A percentile compares a stretch with the other conserved stretches of the same genome.
These are phyloP conservation scores for Eptesicus fuscus DNA, from an alignment of 2,113 vertebrate species.

Conservation along the genomic window DNA sequence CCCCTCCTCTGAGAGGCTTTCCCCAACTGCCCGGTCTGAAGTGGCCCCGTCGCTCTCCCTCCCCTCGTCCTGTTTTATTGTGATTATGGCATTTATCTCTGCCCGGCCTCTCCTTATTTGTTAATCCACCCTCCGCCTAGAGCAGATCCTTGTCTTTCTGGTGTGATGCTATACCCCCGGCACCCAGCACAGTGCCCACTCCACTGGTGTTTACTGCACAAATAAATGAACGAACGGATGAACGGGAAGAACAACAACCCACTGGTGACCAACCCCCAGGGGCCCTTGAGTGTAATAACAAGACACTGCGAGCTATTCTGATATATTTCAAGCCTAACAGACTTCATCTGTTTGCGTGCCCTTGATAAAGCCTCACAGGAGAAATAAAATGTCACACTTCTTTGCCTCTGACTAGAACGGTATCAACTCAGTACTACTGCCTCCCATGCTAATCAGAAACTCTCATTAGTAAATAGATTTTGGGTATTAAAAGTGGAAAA, in stretches of 20 bases:
- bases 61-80: neutral
- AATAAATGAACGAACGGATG: neutral
- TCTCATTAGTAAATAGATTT: conserved; percentile 33
- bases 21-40: neutral
- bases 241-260: neutral
- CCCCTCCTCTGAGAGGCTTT: neutral
- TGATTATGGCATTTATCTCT: neutral
- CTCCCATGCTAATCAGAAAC: conserved; percentile 13
- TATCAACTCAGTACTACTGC: neutral
- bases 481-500: neutral
- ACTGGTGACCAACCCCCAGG: neutral
- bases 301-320: neutral
- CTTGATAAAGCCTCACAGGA: conserved; percentile 23
- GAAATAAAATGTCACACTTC: conserved; percentile 30
- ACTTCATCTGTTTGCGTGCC: conserved; percentile 16
- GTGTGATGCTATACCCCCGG: neutral
- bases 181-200: neutral
- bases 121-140: neutral
- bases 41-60: neutral
- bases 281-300: neutral
- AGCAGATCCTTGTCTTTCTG: neutral
- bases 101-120: neutral
- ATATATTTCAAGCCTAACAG: neutral
- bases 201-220: neutral
- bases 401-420: conserved; percentile 39